Percentiles rank a stretch among this genome's conserved stretches.
Evolutionary conservation across 1,140 invertebrate species (phyloP).

Genomic region (Leptinotarsa texana): DNA sequence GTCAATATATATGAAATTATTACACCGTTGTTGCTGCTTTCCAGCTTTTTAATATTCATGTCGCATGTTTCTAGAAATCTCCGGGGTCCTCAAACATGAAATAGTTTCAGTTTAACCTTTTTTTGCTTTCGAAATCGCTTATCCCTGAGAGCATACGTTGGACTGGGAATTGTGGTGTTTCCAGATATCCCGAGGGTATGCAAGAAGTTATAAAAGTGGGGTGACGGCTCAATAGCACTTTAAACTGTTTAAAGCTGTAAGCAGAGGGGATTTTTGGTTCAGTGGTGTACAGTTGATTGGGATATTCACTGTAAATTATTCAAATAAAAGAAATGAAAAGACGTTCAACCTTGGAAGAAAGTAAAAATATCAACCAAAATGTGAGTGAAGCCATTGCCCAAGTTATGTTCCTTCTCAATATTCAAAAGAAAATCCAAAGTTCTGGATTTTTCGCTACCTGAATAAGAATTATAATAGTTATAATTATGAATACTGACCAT

Average conservation of each 20-base stretch:
- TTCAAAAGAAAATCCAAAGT: too few relatives aligned
- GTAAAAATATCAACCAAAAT: too few relatives aligned
- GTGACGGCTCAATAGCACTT: conserved; percentile 26
- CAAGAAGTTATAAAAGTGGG: conserved; percentile 27
- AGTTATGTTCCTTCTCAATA: too few relatives aligned
- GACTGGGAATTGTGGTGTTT: conserved; percentile 23
- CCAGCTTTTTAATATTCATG: background rate
- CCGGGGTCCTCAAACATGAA: background rate
- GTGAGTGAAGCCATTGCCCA: too few relatives aligned
- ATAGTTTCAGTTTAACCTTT: conserved; percentile 16
- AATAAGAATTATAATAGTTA: too few relatives aligned
- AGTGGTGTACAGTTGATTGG: background rate
- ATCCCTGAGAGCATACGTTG: conserved; percentile 23
- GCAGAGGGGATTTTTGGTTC: background rate
- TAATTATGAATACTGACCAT: too few relatives aligned
- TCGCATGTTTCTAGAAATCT: background rate
- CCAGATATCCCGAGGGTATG: conserved; percentile 20
- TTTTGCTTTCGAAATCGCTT: conserved; percentile 15
- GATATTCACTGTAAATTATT: too few relatives aligned
- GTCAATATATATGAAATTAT: too few relatives aligned
- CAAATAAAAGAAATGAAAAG: too few relatives aligned
- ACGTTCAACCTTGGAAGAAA: too few relatives aligned
- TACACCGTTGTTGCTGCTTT: too few relatives aligned
- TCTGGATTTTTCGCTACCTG: too few relatives aligned
- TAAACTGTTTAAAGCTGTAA: conserved; percentile 24